phyloP scores from a whole-genome alignment of 2,113 vertebrate genomes.

The Corydoras maculifer region DNA sequence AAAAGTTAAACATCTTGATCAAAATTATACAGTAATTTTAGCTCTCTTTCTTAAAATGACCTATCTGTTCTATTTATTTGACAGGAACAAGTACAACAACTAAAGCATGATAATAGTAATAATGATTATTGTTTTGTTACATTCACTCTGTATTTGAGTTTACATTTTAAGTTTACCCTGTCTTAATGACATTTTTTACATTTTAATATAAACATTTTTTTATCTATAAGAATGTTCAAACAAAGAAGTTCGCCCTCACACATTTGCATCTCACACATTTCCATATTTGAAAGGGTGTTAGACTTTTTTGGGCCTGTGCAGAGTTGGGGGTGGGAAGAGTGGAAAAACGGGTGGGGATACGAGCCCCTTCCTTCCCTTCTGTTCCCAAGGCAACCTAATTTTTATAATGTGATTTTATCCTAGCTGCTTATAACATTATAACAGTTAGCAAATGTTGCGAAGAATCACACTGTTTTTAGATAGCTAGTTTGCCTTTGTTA shows the following conservation, averaged over 20 bases:
- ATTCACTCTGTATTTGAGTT: background rate
- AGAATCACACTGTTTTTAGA: too few species aligned
- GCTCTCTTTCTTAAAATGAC: too few species aligned
- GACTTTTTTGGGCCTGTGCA: conserved; percentile 31
- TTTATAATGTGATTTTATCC: conserved; percentile 27
- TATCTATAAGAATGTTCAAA: conserved; percentile 1
- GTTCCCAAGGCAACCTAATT: conserved; percentile 57
- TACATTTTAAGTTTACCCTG: background rate
- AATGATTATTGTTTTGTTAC: background rate
- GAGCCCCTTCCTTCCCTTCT: conserved; percentile 48
- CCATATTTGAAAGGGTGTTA: conserved; percentile 26
- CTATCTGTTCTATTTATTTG: too few species aligned
- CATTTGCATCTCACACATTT: conserved; percentile 18
- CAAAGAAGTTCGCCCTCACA: conserved; percentile 10
- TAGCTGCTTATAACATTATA: conserved; percentile 35
- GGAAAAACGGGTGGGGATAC: conserved; percentile 21
- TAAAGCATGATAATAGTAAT: background rate
- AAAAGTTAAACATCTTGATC: background rate
- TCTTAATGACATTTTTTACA: too few species aligned
- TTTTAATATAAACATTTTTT: background rate
- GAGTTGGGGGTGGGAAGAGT: conserved; percentile 28
- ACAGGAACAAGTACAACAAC: too few species aligned
- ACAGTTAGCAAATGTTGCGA: conserved; percentile 10
- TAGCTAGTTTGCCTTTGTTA: too few species aligned
- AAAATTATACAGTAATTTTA: background rate